These are phyloP conservation scores for Pollimyrus isidori DNA, from an alignment of 2,113 vertebrate species.

Conservation along the genomic window DNA sequence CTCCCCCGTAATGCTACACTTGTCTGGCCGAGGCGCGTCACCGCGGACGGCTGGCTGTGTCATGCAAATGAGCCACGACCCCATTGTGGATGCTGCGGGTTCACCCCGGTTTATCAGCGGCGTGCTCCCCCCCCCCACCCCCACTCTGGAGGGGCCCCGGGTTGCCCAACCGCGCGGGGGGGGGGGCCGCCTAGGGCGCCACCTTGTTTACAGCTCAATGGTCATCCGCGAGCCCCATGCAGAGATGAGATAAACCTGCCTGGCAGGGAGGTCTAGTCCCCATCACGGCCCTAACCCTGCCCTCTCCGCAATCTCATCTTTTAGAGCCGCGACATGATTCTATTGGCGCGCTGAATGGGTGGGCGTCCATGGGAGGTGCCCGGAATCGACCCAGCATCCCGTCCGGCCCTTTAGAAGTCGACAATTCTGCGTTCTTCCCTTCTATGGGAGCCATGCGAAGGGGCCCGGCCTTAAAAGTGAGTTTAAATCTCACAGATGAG, in stretches of 20 bases:
- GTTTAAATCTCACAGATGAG: slow-evolving; percentile 8
- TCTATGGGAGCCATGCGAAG: too few species aligned
- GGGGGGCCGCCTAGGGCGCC: not conserved
- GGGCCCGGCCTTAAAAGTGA: slow-evolving; percentile 21
- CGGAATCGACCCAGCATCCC: slow-evolving; percentile 19
- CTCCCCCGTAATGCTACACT: slow-evolving; percentile 82
- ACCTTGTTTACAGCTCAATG: slow-evolving; percentile 43
- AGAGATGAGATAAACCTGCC: slow-evolving; percentile 10
- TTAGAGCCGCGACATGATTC: slow-evolving; percentile 20
- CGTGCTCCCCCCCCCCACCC: slow-evolving; percentile 53
- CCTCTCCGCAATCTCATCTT: slow-evolving; percentile 22
- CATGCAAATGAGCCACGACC: slow-evolving; percentile 90
- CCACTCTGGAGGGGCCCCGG: slow-evolving; percentile 44
- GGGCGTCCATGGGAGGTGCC: slow-evolving; percentile 17
- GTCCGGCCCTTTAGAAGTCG: slow-evolving; percentile 29
- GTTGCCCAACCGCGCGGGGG: slow-evolving; percentile 33
- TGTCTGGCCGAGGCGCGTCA: slow-evolving; percentile 87
- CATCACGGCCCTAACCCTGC: not conserved
- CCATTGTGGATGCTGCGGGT: slow-evolving; percentile 62
- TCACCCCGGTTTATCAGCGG: slow-evolving; percentile 66
- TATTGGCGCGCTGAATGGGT: not conserved
- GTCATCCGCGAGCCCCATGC: slow-evolving; percentile 24
- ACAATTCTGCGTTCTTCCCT: not conserved
- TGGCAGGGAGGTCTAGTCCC: not conserved
- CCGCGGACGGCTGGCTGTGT: slow-evolving; percentile 85